Conservation (phyloP, 92 coral and sea anemone species). For the Isaurus tuberculatus region DNA sequence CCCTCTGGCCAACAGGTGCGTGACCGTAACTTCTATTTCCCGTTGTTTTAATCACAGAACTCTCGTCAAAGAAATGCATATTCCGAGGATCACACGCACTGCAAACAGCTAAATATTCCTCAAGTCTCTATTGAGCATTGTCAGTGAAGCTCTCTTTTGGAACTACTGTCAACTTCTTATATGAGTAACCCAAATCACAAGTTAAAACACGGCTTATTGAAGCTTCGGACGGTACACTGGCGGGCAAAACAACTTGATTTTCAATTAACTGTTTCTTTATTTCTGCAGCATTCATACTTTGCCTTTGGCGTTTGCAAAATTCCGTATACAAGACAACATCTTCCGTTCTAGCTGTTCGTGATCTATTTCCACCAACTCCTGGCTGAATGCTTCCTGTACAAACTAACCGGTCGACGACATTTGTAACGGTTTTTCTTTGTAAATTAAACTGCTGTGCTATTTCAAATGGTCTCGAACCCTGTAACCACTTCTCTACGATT, state of each 20-base stretch:
- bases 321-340: constrained; percentile 54
- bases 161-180: constrained; percentile 49
- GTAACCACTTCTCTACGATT: constrained; percentile 1
- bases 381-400: constrained; percentile 40
- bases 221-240: constrained; percentile 40
- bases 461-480: constrained; percentile 36
- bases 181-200: constrained; percentile 41
- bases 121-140: constrained; percentile 20
- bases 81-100: constrained; percentile 31
- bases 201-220: constrained; percentile 35
- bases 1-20: constrained; percentile 11
- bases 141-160: constrained; percentile 54
- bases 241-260: constrained; percentile 39
- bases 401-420: constrained; percentile 50
- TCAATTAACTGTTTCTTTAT: constrained; percentile 47
- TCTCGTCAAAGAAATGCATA: constrained; percentile 55
- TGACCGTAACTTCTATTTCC: constrained; percentile 53
- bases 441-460: constrained; percentile 42
- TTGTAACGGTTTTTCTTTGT: constrained; percentile 32
- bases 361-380: constrained; percentile 59
- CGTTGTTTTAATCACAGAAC: constrained; percentile 55
- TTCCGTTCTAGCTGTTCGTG: constrained; percentile 60
- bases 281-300: constrained; percentile 58
- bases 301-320: constrained; percentile 55
- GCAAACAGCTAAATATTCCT: constrained; percentile 43